These are phyloP conservation scores for Ochropacha duplaris DNA, from an alignment of 2,888 invertebrate genomes.

Conservation along the genomic window DNA sequence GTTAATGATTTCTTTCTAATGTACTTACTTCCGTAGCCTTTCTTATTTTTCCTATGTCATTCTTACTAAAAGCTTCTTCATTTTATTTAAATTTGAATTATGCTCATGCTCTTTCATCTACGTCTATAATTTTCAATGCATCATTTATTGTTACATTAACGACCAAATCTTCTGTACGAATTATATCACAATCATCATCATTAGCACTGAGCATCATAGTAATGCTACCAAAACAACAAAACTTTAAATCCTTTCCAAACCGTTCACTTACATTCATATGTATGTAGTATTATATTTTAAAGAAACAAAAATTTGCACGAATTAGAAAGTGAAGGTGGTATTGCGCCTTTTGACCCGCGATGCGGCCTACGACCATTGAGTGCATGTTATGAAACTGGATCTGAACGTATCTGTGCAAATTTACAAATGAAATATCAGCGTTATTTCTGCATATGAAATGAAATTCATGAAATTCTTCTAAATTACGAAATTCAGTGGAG, in stretches of 20 bases:
- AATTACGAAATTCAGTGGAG: background rate
- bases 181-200: background rate
- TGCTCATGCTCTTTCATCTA: no score
- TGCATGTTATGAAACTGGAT: background rate
- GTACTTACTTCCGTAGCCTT: no score
- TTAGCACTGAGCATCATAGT: background rate
- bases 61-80: no score
- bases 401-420: background rate
- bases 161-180: background rate
- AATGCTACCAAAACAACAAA: background rate
- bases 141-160: background rate
- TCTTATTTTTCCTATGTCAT: no score
- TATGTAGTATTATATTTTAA: slow-evolving; percentile 20
- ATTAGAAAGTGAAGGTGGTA: slow-evolving; percentile 30
- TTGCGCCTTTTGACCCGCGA: slow-evolving; percentile 28
- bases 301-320: slow-evolving; percentile 27
- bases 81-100: no score
- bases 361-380: slow-evolving; percentile 10
- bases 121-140: background rate
- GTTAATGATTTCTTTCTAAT: no score
- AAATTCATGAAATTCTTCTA: background rate
- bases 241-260: slow-evolving; percentile 11
- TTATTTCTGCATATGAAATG: background rate
- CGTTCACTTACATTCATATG: slow-evolving; percentile 18
- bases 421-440: background rate